Base-by-base conservation (phyloP, 2,888 invertebrate species). In the Itoplectis maculator region DNA sequence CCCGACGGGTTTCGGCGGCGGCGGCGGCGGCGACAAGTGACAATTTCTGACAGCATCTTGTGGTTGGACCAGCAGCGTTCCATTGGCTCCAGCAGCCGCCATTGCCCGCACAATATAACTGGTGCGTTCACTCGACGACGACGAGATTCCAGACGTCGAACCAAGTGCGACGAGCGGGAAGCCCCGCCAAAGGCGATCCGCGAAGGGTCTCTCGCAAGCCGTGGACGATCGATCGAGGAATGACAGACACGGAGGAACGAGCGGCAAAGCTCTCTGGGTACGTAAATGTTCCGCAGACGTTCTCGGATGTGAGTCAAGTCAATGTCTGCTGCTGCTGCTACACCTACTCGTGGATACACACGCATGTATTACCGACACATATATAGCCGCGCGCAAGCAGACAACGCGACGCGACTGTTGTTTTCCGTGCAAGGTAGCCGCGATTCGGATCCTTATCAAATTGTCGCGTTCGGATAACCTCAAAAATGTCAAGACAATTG, bases 1-100 rank as follows among this genome's bases (percentile, higher is more conserved):
- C 66, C 91, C 90, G 82, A 89, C 86, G 23, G 92, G 90, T 88
- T 91, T 93, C 42, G 93, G 93, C 82, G 91, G 91, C n/a, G n/a
- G n/a, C 42, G 93, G 93, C 82, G 91, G 91, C n/a, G n/a, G n/a
- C n/a, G n/a, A n/a, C 40, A 45, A 15, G 37, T 66, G 76, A 68
- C 49, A 69, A 37, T 61, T 61, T 70, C 68, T 59, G n/a, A 61
- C 40, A 9, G 75, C 68, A 56, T 79, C 76, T 51, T 69, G 72
- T 47, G 72, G 68, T 63, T 77, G 68, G 18, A 45, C 72, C 56
- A 63, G 15, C 56, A 63, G 15, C 18, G 54, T 54, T 73, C 47
- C 61, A 73, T 68, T 68, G 51, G 59, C 47, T 77, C 79, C 76
- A 20, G 76, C 76, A 20, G 76, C 76, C 68, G 82, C 82, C 82